Conservation (phyloP, 1,140 invertebrate genomes). For the Musca vetustissima region DNA sequence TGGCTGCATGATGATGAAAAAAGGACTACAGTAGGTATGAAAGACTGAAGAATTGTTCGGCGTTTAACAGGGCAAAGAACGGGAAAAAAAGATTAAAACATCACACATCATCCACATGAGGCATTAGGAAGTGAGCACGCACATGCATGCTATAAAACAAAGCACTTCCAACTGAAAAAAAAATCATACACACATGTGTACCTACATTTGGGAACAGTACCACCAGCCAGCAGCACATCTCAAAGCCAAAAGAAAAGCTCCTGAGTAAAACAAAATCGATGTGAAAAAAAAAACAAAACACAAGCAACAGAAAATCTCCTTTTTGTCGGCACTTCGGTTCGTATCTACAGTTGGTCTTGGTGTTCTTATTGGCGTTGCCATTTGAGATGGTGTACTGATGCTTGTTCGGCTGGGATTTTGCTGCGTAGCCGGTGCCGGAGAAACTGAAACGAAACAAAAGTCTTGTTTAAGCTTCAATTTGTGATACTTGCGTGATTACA, state of each 20-base stretch:
- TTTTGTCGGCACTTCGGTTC: background rate
- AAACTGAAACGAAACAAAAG: constrained; percentile 24
- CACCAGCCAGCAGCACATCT: background rate
- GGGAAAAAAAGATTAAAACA: constrained; percentile 16
- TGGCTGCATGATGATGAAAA: too few relatives aligned
- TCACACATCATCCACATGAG: constrained; percentile 21
- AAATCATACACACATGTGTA: background rate
- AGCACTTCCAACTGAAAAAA: background rate
- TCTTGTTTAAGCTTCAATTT: constrained; percentile 25
- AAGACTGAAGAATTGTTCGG: too few relatives aligned
- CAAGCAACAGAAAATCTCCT: too few relatives aligned
- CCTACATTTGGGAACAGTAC: background rate
- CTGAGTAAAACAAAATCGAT: too few relatives aligned
- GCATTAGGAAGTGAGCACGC: constrained; percentile 16
- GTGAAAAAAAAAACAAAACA: too few relatives aligned
- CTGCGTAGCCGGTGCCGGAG: background rate
- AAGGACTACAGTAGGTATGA: too few relatives aligned
- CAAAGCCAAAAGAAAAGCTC: background rate
- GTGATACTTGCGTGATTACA: constrained; percentile 23
- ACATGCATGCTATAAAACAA: constrained; percentile 14
- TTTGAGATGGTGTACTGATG: background rate
- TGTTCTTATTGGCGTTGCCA: background rate
- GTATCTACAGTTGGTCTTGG: background rate
- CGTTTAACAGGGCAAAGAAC: too few relatives aligned
- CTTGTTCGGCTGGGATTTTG: background rate